These are phyloP conservation scores for Mus spretus DNA, from an alignment of 2,797 vertebrate genomes.

Conservation along the genomic window DNA sequence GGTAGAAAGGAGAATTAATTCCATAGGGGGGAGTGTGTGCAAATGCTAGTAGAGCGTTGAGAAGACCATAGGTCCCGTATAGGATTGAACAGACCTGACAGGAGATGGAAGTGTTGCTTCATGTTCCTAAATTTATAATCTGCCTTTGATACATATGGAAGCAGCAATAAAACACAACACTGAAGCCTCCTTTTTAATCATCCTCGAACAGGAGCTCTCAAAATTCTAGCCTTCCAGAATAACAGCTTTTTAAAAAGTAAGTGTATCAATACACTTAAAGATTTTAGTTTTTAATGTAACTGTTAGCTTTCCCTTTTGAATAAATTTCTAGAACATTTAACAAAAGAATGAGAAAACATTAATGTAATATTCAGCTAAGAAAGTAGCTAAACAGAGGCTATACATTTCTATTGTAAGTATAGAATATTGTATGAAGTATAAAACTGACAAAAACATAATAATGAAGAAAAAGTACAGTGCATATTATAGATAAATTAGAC, in stretches of 20 bases:
- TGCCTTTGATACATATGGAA: slow-evolving; percentile 46
- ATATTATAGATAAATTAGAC: slow-evolving; percentile 1
- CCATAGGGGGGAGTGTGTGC: neutral
- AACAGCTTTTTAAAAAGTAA: slow-evolving; percentile 53
- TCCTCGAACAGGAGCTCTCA: slow-evolving; percentile 10
- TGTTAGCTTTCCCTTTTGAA: neutral
- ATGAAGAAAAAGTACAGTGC: neutral
- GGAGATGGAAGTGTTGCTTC: slow-evolving; percentile 13
- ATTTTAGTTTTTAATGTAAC: slow-evolving; percentile 34
- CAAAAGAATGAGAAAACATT: slow-evolving; percentile 27
- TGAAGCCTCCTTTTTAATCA: slow-evolving; percentile 50
- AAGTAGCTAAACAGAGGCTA: neutral
- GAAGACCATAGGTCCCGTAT: neutral
- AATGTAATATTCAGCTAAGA: slow-evolving; percentile 12
- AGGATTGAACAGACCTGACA: slow-evolving; percentile 18
- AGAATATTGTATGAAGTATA: neutral
- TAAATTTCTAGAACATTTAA: neutral
- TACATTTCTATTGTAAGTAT: slow-evolving; percentile 35
- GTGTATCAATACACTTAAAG: slow-evolving; percentile 41
- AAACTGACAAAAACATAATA: neutral
- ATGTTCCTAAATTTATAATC: slow-evolving; percentile 43
- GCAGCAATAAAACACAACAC: slow-evolving; percentile 54
- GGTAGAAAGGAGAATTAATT: neutral
- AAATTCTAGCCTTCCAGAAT: slow-evolving; percentile 43
- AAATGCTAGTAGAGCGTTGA: neutral